Percentiles rank a stretch among this genome's conserved stretches.
phyloP scores from a whole-genome alignment of 2,888 invertebrate species.

The Exocentrus adspersus region DNA sequence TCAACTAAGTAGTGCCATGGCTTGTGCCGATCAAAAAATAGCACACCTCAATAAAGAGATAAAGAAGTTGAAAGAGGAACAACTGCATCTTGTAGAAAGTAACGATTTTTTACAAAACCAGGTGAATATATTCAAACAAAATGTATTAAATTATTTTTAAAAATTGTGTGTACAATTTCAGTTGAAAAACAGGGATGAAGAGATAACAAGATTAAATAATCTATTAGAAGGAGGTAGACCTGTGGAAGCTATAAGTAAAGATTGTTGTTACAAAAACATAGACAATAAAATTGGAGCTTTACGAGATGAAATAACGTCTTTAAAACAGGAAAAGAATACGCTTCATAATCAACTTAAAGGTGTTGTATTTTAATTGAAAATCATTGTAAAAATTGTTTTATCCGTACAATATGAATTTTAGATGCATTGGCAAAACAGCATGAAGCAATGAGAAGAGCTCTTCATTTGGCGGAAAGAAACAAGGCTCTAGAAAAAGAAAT shows the following conservation, averaged over 20 bases:
- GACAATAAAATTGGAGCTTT: slow-evolving; percentile 63
- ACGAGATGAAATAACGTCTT: slow-evolving; percentile 68
- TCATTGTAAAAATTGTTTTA: too few species aligned
- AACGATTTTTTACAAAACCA: slow-evolving; percentile 63
- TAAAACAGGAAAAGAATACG: slow-evolving; percentile 70
- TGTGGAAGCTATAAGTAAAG: slow-evolving; percentile 68
- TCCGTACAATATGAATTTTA: too few species aligned
- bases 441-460: slow-evolving; percentile 82
- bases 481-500: slow-evolving; percentile 76
- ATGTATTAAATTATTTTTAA: slow-evolving; percentile 12
- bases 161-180: too few species aligned
- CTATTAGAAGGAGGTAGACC: slow-evolving; percentile 80
- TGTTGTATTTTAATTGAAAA: slow-evolving; percentile 41
- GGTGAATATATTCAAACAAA: slow-evolving; percentile 47
- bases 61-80: slow-evolving; percentile 61
- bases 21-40: slow-evolving; percentile 59
- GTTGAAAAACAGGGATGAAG: slow-evolving; percentile 70
- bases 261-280: slow-evolving; percentile 72
- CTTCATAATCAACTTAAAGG: slow-evolving; percentile 68
- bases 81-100: slow-evolving; percentile 53
- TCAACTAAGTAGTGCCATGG: slow-evolving; percentile 64
- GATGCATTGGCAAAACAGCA: slow-evolving; percentile 76
- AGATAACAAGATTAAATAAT: slow-evolving; percentile 75
- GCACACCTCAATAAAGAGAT: slow-evolving; percentile 62
- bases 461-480: slow-evolving; percentile 79